Percentiles rank a stretch among this genome's conserved stretches.
Evolutionary conservation across 2,797 vertebrate species (phyloP).

Genomic region (Esox lucius): DNA sequence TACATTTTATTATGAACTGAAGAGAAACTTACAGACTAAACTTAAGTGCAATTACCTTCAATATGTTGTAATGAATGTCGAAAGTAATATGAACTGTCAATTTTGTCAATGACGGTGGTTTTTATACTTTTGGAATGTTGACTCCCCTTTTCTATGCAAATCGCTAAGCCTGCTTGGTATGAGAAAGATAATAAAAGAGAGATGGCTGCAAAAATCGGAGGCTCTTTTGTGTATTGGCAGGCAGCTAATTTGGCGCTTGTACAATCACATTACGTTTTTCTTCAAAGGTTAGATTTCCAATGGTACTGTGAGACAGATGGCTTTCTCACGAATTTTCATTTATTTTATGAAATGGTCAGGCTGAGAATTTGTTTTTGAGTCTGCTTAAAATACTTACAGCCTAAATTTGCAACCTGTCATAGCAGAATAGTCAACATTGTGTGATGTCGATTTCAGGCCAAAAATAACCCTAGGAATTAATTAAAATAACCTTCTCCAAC

Average conservation of each 20-base stretch:
- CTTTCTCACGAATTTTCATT: slow-evolving; percentile 29
- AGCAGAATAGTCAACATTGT: too few species aligned
- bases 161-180: slow-evolving; percentile 30
- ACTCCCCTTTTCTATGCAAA: slow-evolving; percentile 69
- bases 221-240: slow-evolving; percentile 45
- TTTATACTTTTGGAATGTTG: slow-evolving; percentile 52
- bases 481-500: neutral
- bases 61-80: slow-evolving; percentile 50
- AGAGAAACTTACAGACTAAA: slow-evolving; percentile 44
- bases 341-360: slow-evolving; percentile 19
- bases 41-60: slow-evolving; percentile 72
- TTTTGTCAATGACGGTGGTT: slow-evolving; percentile 46
- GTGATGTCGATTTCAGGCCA: too few species aligned
- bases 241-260: slow-evolving; percentile 53
- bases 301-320: slow-evolving; percentile 54
- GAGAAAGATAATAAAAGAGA: slow-evolving; percentile 47
- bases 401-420: neutral
- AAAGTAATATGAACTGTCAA: slow-evolving; percentile 60
- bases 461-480: neutral
- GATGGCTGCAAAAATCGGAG: slow-evolving; percentile 39
- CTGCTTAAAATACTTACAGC: slow-evolving; percentile 20
- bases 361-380: neutral
- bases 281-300: slow-evolving; percentile 39
- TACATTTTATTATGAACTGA: slow-evolving; percentile 32
- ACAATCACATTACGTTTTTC: slow-evolving; percentile 65